Base-by-base conservation (phyloP, 2,888 invertebrate genomes). In the Drosophila flavopinicola region DNA sequence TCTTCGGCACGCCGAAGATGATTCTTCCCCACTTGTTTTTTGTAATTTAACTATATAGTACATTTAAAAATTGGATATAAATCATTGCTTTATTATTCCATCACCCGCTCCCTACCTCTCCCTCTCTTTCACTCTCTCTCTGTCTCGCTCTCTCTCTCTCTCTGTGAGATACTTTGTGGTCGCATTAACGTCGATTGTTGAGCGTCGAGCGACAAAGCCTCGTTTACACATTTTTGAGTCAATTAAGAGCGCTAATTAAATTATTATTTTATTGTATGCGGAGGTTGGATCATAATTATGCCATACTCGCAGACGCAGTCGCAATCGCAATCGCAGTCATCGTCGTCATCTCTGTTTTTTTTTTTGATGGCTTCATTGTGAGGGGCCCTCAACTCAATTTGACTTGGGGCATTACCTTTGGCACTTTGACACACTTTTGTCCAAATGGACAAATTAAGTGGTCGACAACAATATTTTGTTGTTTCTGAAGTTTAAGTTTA, bases 211-310 rank as follows among this genome's bases (percentile, higher is more conserved):
- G n/a, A n/a, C n/a, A n/a, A n/a, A n/a, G n/a, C 39, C n/a, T 25
- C 52, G 29, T 54, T 35, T 35, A 20, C 53, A 53, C 56, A 79
- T 69, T 71, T 86, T 52, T 67, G 59, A 66, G 65, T 74, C 86
- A 82, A 82, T 82, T 82, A 82, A 80, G 70, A 30, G 60, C 61
- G 59, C 73, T 84, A 82, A 86, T 82, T 82, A 74, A 82, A 74
- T 82, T 86, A 86, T 84, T 71, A 66, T 60, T 56, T 58, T 57
- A 76, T 71, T 75, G 51, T 42, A 24, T 15, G 73, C 59, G 59
- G 49, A 61, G 75, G 66, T 44, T 75, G 75, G 57, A 61, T 58
- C 57, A 70, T 75, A 75, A 70, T 73, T 66, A 54, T 47, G 75
- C 24, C 44, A 37, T 9, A n/a, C n/a, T n/a, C n/a, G n/a, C n/a